Base-by-base conservation (phyloP, 2,113 vertebrate species). In the Peucedramus taeniatus region DNA sequence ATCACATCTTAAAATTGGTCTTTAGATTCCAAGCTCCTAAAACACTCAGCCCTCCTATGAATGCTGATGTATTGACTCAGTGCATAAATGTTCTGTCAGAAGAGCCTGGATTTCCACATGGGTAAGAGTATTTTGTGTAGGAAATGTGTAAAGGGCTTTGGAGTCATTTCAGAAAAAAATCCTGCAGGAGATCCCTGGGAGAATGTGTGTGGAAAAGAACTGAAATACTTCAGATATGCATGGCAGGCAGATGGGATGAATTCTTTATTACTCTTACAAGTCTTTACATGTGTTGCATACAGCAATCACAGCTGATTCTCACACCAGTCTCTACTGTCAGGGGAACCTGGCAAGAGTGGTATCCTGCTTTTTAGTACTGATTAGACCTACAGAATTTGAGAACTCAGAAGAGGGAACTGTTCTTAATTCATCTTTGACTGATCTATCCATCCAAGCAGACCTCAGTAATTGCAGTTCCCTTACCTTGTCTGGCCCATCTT, bases 401-500 rank as follows among this genome's bases (percentile, higher is more conserved):
- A 79, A 44, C 17, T 51, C 15, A 37, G n/a, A 66, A 69, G 49
- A 77, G 9, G 16, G 30, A 84, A 56, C 14, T 57, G 23, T 57
- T 85, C 37, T 77, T 54, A 49, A 64, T 33, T 64, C 3, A 57
- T n/a, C 28, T 88, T 44, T 87, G 42, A 23, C 27, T 31, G 7
- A 70, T 42, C 56, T 53, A 11, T 33, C 39, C 35, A 45, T 21
- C 59, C 63, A 50, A 65, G 59, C 42, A 85, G 39, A 59, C 21
- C 63, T 81, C 51, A n/a, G 51, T 19, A 68, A 70, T 0, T 79
- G 61, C 81, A 27, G n/a, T 65, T 87, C 50, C 60, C 94, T 72
- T 79, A 99, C 99, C 99, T 99, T 30, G 98, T 98, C 83, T 98
- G 99, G 17, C 99, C 99, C 84, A 99, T 98, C 11, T 99, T 99